Percentiles rank a stretch among this genome's conserved stretches.
phyloP scores from a whole-genome alignment of 2,888 invertebrate species.

The Crepidodera aurea region DNA sequence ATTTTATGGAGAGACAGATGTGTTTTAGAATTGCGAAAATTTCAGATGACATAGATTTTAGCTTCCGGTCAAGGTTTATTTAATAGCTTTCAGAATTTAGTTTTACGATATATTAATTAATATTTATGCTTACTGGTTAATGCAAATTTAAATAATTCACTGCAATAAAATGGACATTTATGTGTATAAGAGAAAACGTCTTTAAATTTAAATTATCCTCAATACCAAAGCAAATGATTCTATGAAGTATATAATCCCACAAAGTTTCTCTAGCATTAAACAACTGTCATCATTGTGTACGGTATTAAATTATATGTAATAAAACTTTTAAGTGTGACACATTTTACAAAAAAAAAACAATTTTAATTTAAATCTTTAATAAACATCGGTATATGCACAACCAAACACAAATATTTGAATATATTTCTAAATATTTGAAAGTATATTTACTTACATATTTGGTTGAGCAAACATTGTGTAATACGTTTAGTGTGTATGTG shows the following conservation, averaged over 20 bases:
- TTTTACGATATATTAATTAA: neutral
- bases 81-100: neutral
- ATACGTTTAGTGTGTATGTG: neutral
- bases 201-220: too few species aligned
- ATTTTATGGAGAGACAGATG: neutral
- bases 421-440: constrained; percentile 1
- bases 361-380: neutral
- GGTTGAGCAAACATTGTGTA: neutral
- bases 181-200: too few species aligned
- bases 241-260: neutral
- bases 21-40: neutral
- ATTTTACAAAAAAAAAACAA: neutral
- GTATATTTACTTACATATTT: neutral
- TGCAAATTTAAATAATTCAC: too few species aligned
- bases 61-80: neutral
- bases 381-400: neutral
- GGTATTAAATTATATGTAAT: neutral
- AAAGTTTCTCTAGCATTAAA: neutral
- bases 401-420: neutral
- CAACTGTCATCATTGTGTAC: neutral
- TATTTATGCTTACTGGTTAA: neutral
- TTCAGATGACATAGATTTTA: neutral
- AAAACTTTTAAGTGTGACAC: neutral
- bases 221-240: neutral
- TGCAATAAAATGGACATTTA: too few species aligned